Base-by-base conservation (phyloP, 2,888 invertebrate species). In the Nebria salina region DNA sequence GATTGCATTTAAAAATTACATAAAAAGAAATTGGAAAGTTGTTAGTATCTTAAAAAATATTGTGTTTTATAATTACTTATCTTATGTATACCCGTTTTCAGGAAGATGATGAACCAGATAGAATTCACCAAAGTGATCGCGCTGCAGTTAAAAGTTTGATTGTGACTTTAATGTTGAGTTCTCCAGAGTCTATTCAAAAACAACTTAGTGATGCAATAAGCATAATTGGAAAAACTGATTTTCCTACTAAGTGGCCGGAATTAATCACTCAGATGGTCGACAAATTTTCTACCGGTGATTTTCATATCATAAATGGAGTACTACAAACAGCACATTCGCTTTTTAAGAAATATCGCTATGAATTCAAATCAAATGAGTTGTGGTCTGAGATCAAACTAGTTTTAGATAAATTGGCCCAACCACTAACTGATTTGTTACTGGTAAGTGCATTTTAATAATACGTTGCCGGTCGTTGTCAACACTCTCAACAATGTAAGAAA, bases 371-470 rank as follows among this genome's bases (percentile, higher is more conserved):
- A 0, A 95, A 99, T 87, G 92, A 93, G 82, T 91, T 99, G 2
- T 99, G 99, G 98, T 93, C 93, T 76, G 99, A 99, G 90, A 99
- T 99, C 83, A 98, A 98, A 88, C 95, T 96, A 90, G 99, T 99
- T 0, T 89, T 99, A 84, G 97, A 97, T 82, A 95, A 95, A 85
- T 95, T 99, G 90, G 98, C 99, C 0, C 94, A 96, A 85, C 97
- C 98, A 0, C 91, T 99, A 65, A 99, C 99, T 0, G 95, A 97
- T 88, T 91, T 99, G 3, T 95, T 98, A 88, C 91, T 93, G 89
- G 96, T 96, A 90, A 91, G 90, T 85, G 76, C 13, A 11, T 54
- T 54, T 54, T 8, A 34, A 34, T 34, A 34, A 34, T 4, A 34
- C 4, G 34, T 5, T 34, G 5, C 5, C 34, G 34, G 34, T 34